These are phyloP conservation scores for Paratilapia polleni DNA, from an alignment of 2,113 vertebrate genomes.

Conservation along the genomic window DNA sequence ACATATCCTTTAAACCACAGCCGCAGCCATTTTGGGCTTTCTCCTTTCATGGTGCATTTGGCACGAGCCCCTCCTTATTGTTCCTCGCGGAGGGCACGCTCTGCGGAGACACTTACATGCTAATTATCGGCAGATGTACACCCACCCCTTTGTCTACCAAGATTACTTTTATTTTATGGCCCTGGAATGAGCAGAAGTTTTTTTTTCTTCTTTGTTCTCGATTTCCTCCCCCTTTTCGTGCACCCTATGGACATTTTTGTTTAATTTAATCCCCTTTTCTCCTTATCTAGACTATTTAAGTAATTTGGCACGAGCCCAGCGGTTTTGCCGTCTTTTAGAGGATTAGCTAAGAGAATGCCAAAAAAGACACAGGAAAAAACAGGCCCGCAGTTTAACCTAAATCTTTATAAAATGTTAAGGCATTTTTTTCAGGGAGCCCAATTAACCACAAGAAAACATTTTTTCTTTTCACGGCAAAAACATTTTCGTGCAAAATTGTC, in stretches of 20 bases:
- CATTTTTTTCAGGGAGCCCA: no score
- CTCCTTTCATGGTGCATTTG: slow-evolving; percentile 66
- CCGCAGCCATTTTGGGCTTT: not conserved
- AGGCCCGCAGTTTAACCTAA: not conserved
- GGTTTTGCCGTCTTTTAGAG: not conserved
- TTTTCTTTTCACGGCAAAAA: no score
- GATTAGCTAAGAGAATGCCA: not conserved
- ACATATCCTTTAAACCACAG: not conserved
- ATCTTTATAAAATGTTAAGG: not conserved
- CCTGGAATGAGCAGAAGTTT: slow-evolving; percentile 53
- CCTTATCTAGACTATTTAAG: not conserved
- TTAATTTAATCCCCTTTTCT: not conserved
- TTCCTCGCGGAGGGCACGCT: slow-evolving; percentile 45
- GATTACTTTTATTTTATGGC: slow-evolving; percentile 70
- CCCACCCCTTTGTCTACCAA: slow-evolving; percentile 65
- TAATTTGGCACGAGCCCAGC: not conserved
- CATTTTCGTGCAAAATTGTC: no score
- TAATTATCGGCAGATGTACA: slow-evolving; percentile 81
- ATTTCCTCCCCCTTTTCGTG: slow-evolving; percentile 26
- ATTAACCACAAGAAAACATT: accelerated
- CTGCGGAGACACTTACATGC: slow-evolving; percentile 69
- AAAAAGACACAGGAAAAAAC: not conserved
- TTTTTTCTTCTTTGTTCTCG: slow-evolving; percentile 11
- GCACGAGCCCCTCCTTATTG: slow-evolving; percentile 35
- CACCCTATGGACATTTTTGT: slow-evolving; percentile 31